Evolutionary conservation across 2,797 vertebrate genomes (phyloP).

Genomic region (Dallia pectoralis): DNA sequence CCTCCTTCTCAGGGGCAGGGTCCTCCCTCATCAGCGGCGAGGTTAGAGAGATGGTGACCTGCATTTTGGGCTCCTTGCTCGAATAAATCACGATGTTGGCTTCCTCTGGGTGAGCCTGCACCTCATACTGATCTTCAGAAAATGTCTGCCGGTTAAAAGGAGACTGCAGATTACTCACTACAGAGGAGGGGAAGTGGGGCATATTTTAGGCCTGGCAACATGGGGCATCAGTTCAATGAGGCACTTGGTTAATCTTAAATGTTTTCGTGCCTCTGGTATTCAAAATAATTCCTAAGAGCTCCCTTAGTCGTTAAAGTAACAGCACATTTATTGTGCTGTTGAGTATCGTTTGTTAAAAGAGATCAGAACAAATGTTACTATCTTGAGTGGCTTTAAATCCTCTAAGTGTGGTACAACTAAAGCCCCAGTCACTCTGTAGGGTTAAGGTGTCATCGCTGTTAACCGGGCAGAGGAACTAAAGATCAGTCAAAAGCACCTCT

Average conservation of each 20-base stretch:
- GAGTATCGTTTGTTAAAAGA: neutral
- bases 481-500: conserved; percentile 73
- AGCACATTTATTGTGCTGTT: neutral
- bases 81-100: conserved; percentile 82
- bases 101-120: conserved; percentile 79
- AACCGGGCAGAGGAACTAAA: conserved; percentile 82
- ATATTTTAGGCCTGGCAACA: neutral
- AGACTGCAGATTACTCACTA: conserved; percentile 80
- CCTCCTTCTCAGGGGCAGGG: conserved; percentile 71
- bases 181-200: conserved; percentile 68
- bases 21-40: conserved; percentile 86
- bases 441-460: conserved; percentile 77
- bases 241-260: neutral
- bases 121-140: conserved; percentile 84
- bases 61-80: conserved; percentile 84
- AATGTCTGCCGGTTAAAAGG: conserved; percentile 84
- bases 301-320: neutral
- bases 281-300: neutral
- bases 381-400: neutral
- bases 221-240: neutral
- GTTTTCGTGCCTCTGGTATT: neutral
- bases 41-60: conserved; percentile 83
- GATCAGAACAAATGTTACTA: neutral
- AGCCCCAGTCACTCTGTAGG: conserved; percentile 78
- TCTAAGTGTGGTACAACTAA: conserved; percentile 8